Evolutionary conservation across 2,113 vertebrate species (phyloP), one percentile per base, ranked within the genome.

Genomic region (Apteryx mantelli): DNA sequence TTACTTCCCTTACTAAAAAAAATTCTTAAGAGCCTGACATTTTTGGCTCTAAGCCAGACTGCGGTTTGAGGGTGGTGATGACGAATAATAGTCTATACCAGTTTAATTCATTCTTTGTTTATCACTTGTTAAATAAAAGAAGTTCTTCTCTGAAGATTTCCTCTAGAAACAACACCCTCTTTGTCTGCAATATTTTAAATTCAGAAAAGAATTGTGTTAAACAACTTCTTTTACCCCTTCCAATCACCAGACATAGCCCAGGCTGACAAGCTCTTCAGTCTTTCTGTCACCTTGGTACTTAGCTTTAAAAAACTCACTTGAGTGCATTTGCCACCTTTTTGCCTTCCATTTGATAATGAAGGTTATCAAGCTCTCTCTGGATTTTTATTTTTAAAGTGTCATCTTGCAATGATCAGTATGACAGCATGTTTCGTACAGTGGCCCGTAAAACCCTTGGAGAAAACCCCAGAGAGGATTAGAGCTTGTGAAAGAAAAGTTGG

Each of bases 331-430:
- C 80, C 7, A 8, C 64, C 30, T 93, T 95, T 97, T 82, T 94
- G 25, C 68, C 82, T 95, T 88, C 55, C n/a, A 30, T 90, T 95
- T 97, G 88, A 97, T 88, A 89, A 78, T 50, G 56, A 96, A 96
- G 84, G 86, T 89, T 93, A 89, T 93, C 77, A 87, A 1, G 5
- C 15, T 87, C 56, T 76, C 78, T 42, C 63, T 44, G 30, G 73
- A 93, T 96, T 95, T 88, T 34, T 94, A 82, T 89, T 83, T 89
- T 93, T 58, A 21, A 86, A 68, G 46, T 96, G 89, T 95, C 89
- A 92, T 93, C 70, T 89, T 83, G 42, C 82, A 91, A 21, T 32
- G 69, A 97, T 96, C 46, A 77, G 61, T 95, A 61, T 91, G 89
- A 96, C 53, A 82, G 58, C 63, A 40, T 58, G 68, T 94, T 95